Evolutionary conservation across 2,888 invertebrate genomes (phyloP), one percentile per base, ranked within the genome.

Genomic region (Leptothorax acervorum): DNA sequence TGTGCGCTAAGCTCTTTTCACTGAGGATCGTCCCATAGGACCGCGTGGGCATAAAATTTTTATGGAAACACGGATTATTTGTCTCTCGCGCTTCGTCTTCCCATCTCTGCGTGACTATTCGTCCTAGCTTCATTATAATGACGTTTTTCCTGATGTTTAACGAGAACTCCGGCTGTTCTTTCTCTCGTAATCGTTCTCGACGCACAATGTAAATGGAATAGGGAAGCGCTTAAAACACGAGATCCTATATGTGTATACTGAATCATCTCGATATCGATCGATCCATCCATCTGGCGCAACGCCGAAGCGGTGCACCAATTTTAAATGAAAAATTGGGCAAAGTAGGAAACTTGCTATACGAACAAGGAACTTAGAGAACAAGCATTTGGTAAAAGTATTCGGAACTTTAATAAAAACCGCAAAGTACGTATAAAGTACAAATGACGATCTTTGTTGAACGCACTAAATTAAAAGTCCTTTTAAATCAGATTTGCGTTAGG

Each of bases 11-110:
- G 86, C 86, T 85, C 55, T 84, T 85, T 73, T 71, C 57, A 28
- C n/a, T 70, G 23, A 82, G 79, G 84, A 87, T 82, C 45, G 57
- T 84, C 79, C 79, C 81, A 55, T 65, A 66, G 68, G 83, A 63
- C 53, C 28, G 66, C 71, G 68, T 68, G 63, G 15, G 70, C 85
- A 82, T 91, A 85, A 88, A 91, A 90, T 91, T 91, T 90, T 89
- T 89, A 88, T 90, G 86, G 74, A 89, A 91, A 91, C 88, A 88
- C 82, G 82, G 81, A 90, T 90, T 87, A 73, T 88, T 87, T 85
- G 75, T 83, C 62, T 68, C 63, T 68, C 63, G 55, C 42, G 28
- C 35, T 31, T n/a, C 15, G 28, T 42, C 60, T 68, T 83, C 1
- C 62, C 51, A 28, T 55, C 45, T 48, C 51, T 11, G 23, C 42